Conservation (phyloP, 2,797 vertebrate genomes). For the Urosaurus nigricauda region DNA sequence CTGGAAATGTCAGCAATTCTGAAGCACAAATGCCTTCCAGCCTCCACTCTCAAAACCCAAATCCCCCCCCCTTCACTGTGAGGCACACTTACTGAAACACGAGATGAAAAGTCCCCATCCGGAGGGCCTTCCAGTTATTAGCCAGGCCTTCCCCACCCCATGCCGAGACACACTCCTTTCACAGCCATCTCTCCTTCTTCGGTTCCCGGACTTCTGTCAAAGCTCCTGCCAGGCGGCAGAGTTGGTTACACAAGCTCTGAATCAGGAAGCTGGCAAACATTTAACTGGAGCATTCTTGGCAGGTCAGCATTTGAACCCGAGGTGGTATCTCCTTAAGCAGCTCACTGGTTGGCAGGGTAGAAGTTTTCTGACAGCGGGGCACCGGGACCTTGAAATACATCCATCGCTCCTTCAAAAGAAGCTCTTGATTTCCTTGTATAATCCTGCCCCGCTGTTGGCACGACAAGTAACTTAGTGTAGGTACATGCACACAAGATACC, state of each 20-base stretch:
- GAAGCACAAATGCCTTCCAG: not conserved
- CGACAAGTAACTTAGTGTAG: not conserved
- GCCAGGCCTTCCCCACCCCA: not conserved
- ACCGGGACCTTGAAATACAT: no score
- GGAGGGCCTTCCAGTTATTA: not conserved
- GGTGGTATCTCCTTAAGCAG: not conserved
- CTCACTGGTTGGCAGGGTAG: not conserved
- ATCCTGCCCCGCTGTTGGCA: not conserved
- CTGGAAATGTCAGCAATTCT: not conserved
- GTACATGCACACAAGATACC: no score
- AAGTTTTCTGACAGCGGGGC: not conserved
- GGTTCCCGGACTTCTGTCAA: not conserved
- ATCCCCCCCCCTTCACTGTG: no score
- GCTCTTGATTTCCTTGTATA: no score
- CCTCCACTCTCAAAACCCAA: not conserved
- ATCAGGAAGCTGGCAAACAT: constrained; percentile 20
- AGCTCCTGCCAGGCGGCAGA: not conserved
- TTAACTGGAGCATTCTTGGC: not conserved
- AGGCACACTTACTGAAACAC: not conserved
- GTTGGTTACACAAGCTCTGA: not conserved
- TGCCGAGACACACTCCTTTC: not conserved
- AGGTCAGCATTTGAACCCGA: not conserved
- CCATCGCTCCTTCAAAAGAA: no score
- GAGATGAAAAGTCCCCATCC: not conserved
- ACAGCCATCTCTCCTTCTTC: not conserved